Evolutionary conservation across 2,797 vertebrate genomes (phyloP).

Genomic region (Monodelphis domestica): DNA sequence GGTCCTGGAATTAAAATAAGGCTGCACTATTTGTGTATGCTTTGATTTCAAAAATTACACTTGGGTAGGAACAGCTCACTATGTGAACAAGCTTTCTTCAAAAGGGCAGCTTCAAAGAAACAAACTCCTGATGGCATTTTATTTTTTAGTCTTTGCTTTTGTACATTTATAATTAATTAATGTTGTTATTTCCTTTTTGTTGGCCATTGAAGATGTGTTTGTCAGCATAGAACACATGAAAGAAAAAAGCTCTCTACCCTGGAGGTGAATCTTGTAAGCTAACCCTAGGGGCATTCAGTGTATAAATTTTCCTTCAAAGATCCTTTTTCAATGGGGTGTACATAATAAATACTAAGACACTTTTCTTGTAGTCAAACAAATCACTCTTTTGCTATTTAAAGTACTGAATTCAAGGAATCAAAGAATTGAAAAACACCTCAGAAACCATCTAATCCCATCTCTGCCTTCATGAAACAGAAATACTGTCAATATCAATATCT

Average conservation of each 20-base stretch:
- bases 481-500: neutral
- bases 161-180: conserved; percentile 69
- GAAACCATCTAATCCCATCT: neutral
- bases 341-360: neutral
- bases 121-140: conserved; percentile 29
- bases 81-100: conserved; percentile 62
- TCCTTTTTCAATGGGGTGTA: conserved; percentile 32
- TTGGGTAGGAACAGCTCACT: conserved; percentile 28
- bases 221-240: neutral
- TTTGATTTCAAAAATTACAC: conserved; percentile 64
- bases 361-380: conserved; percentile 12
- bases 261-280: neutral
- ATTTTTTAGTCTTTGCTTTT: conserved; percentile 56
- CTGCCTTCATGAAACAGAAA: neutral
- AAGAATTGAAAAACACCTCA: neutral
- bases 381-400: neutral
- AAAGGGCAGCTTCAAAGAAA: conserved; percentile 72
- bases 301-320: neutral
- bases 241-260: conserved; percentile 52
- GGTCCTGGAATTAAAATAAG: conserved; percentile 27
- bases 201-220: conserved; percentile 21
- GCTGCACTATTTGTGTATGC: conserved; percentile 15
- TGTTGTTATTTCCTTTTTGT: conserved; percentile 47
- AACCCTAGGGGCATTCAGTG: neutral
- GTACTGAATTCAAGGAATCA: conserved; percentile 45